A percentile compares a stretch with the other conserved stretches of the same genome.
phyloP scores from a whole-genome alignment of 2,797 vertebrate species.

The Adrianichthys oophorus region DNA sequence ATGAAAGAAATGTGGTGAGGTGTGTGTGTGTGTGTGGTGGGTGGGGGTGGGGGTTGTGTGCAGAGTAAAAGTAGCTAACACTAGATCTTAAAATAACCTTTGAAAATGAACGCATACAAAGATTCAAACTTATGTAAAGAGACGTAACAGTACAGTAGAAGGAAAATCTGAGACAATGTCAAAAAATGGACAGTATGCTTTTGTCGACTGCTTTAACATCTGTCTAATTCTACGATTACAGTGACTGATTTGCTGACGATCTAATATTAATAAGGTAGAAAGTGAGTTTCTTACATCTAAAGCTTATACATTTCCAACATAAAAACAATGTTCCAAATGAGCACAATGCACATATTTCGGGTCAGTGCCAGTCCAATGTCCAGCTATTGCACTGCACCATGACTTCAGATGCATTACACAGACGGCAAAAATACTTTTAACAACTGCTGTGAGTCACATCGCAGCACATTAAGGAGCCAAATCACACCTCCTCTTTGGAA shows the following conservation, averaged over 20 bases:
- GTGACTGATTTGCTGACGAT: slow-evolving; percentile 3
- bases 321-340: slow-evolving; percentile 6
- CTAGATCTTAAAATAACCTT: too few relatives aligned
- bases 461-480: slow-evolving; percentile 44
- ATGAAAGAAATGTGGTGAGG: too few relatives aligned
- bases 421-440: slow-evolving; percentile 50
- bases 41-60: too few relatives aligned
- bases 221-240: background rate
- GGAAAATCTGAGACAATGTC: too few relatives aligned
- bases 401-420: slow-evolving; percentile 43
- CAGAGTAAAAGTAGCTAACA: too few relatives aligned
- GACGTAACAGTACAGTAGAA: too few relatives aligned
- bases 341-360: slow-evolving; percentile 13
- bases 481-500: slow-evolving; percentile 41
- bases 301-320: slow-evolving; percentile 6
- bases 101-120: too few relatives aligned
- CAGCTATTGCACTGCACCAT: slow-evolving; percentile 26
- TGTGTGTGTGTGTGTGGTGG: too few relatives aligned
- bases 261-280: slow-evolving; percentile 16
- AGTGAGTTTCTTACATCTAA: slow-evolving; percentile 9
- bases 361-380: slow-evolving; percentile 8
- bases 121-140: too few relatives aligned
- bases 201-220: background rate
- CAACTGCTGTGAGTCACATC: slow-evolving; percentile 42
- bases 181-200: too few relatives aligned